A percentile compares a stretch with the other conserved stretches of the same genome.
These are phyloP conservation scores for Accipiter virgatus DNA, from an alignment of 2,113 vertebrate genomes.

Conservation along the genomic window DNA sequence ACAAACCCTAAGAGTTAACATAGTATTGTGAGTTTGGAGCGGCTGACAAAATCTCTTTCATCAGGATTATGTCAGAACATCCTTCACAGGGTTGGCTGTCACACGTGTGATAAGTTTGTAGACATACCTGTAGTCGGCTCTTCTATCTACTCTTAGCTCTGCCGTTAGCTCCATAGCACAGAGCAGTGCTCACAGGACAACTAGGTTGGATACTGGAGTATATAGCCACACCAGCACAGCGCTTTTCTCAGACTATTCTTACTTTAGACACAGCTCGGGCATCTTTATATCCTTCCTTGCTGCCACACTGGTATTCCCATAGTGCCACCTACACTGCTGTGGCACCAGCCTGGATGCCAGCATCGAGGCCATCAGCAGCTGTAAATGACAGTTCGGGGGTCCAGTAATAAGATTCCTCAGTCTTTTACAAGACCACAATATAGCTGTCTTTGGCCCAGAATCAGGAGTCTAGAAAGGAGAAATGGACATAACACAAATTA, in stretches of 20 bases:
- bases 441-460: not conserved
- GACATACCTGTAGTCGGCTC: not conserved
- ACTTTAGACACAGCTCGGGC: not conserved
- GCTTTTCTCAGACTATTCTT: not conserved
- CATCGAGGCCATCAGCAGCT: not conserved
- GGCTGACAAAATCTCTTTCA: not conserved
- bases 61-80: not conserved
- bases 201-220: not conserved
- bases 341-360: not conserved
- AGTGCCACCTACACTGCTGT: not conserved
- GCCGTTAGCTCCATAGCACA: accelerated
- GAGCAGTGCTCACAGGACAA: not conserved
- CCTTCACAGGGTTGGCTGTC: not conserved
- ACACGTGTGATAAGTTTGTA: not conserved
- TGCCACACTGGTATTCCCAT: not conserved
- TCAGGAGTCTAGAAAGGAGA: not conserved
- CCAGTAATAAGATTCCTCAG: not conserved
- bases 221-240: not conserved
- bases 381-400: not conserved
- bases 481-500: not conserved
- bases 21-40: not conserved
- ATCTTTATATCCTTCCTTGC: not conserved
- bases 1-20: not conserved
- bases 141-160: not conserved
- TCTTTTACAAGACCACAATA: not conserved